Conservation (phyloP, 2,797 vertebrate species). For the Caiman crocodilus region DNA sequence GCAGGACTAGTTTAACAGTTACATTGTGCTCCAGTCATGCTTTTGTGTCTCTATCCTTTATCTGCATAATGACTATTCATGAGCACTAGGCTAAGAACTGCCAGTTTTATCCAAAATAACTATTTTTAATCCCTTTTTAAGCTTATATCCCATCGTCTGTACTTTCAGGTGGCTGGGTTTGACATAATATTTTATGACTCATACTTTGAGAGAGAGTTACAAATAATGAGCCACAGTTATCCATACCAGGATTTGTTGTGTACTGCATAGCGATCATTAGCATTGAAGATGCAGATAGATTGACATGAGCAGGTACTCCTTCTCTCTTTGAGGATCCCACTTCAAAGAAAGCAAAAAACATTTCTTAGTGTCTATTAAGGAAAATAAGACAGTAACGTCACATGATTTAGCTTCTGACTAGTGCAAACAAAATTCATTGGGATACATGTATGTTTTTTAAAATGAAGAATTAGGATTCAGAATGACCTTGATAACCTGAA, state of each 20-base stretch:
- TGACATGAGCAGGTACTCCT: conserved; percentile 95
- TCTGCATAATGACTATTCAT: background rate
- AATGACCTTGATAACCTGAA: background rate
- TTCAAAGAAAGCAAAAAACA: conserved; percentile 66
- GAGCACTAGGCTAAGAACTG: conserved; percentile 16
- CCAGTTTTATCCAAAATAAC: conserved; percentile 37
- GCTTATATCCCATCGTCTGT: conserved; percentile 3
- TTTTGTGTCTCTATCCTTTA: conserved; percentile 12
- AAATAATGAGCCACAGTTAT: background rate
- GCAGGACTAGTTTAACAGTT: background rate
- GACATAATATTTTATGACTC: background rate
- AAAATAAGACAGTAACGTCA: background rate
- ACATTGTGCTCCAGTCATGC: background rate
- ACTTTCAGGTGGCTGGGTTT: background rate
- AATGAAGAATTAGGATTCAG: background rate
- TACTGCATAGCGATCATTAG: conserved; percentile 99
- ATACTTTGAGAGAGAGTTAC: background rate
- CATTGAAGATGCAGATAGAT: conserved; percentile 98
- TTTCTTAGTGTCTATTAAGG: background rate
- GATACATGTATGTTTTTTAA: background rate
- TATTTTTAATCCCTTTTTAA: conserved; percentile 16
- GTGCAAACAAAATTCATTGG: background rate
- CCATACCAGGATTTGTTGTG: conserved; percentile 95
- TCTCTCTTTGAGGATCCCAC: conserved; percentile 97
- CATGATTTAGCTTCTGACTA: background rate